Evolutionary conservation across 92 coral and sea anemone species (phyloP), one percentile per base, ranked within the genome.

Genomic region (Chrysogorgia sp.): DNA sequence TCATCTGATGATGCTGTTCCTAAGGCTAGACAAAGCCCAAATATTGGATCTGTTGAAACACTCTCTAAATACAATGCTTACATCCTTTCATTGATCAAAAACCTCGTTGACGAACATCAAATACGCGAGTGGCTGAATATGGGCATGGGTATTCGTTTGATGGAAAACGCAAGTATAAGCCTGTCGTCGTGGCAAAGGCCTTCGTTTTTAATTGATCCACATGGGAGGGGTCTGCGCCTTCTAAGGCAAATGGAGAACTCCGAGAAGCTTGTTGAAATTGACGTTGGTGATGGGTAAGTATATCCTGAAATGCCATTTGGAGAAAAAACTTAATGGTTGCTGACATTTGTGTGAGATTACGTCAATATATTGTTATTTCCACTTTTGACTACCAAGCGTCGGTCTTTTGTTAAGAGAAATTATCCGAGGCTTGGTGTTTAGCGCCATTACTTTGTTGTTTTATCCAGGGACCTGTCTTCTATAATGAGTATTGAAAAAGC

Each of bases 131-230:
- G 91, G 62, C 87, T 93, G 1, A 93, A 96, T 23, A 91, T 86
- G 82, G 98, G 98, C 43, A 63, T 93, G 86, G 93, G 98, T 2
- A 87, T 91, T 21, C 83, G 98, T 65, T 86, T 84, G 84, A 87
- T 93, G 67, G 98, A 93, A 75, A 93, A 93, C 55, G 96, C 96
- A 5, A 90, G 92, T 32, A 82, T 93, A 61, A 91, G 93, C 45
- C 84, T 85, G 58, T 85, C 91, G 68, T 93, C 96, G 30, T 93
- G 98, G 98, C 96, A 92, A 64, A 84, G 98, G 28, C 93, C 88
- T n/a, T 88, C 98, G 3, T 84, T 93, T 50, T 82, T 93, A 14
- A 86, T 90, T 60, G 98, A 93, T 78, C 98, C 98, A 0, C 88
- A 93, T 49, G 88, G 83, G 71, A 93, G 82, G 79, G 88, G 93